Evolutionary conservation across 2,888 invertebrate genomes (phyloP), one percentile per base, ranked within the genome.

Genomic region (Halictus quadricinctus): DNA sequence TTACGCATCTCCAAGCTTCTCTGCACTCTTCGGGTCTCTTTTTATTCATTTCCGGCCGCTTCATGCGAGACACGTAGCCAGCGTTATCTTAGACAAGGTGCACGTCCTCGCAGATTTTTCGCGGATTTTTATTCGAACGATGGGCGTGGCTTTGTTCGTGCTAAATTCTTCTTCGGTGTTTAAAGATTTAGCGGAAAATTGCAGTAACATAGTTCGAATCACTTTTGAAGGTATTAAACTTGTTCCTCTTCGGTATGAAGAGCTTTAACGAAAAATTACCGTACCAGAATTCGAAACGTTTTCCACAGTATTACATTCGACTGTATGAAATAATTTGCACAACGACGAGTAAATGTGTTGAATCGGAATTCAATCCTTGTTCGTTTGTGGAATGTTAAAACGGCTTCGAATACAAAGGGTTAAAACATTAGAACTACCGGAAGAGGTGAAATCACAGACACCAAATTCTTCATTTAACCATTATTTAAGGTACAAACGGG

Each of bases 101-200:
- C 46, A 29, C 46, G 13, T 66, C 29, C 29, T 50, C 36, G 50
- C 50, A 66, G 66, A 76, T 76, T 76, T 76, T 66, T 29, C 48
- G 36, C 18, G 1, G 21, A 36, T 7, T 25, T n/a, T 60, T 25
- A 25, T 25, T 60, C 6, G 13, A 25, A n/a, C 60, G n/a, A 60
- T n/a, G 60, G 25, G 13, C 25, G 25, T 25, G 60, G 13, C 58
- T 60, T 60, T 25, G 25, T 60, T 60, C 58, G 25, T 25, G 25
- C 25, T 25, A 6, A 25, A 60, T 25, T 25, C 5, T 25, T 5
- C 10, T 60, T 25, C 25, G 13, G 0, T 1, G 50, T 50, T 50
- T 18, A 50, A 50, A 50, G 7, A 7, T 18, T 18, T 0, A 18
- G 7, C 2, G 18, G 2, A 18, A 18, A 18, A 18, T 18, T 50